These are phyloP conservation scores for Papilio xuthus DNA, from an alignment of 1,140 invertebrate species.

Conservation along the genomic window DNA sequence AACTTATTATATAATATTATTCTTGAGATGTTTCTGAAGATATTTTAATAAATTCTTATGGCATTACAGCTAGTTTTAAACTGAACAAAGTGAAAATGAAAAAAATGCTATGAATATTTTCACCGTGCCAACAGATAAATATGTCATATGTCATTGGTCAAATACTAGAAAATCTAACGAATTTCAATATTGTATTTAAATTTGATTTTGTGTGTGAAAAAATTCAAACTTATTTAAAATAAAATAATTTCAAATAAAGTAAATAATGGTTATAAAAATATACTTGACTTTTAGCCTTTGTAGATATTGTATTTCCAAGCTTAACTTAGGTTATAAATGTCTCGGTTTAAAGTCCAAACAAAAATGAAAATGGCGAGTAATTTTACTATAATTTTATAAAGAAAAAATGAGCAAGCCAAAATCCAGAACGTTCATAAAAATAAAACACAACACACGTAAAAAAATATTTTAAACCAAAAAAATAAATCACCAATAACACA, in stretches of 20 bases:
- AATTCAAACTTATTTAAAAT: neutral
- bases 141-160: no score
- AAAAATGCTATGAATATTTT: no score
- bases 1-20: neutral
- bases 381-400: slow-evolving; percentile 10
- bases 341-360: neutral
- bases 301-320: no score
- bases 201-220: neutral
- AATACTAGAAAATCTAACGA: no score
- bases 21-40: neutral
- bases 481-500: slow-evolving; percentile 49
- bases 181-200: neutral
- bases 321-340: no score
- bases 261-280: neutral
- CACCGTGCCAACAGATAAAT: no score
- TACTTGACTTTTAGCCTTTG: no score
- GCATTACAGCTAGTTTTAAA: neutral
- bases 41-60: neutral
- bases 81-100: neutral
- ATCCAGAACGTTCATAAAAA: slow-evolving; percentile 50
- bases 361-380: neutral
- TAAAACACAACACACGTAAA: slow-evolving; percentile 54
- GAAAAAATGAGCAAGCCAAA: slow-evolving; percentile 43
- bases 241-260: neutral
- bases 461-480: slow-evolving; percentile 51